A percentile compares a stretch with the other conserved stretches of the same genome.
phyloP scores from a whole-genome alignment of 2,113 vertebrate genomes.

The Nothobranchius furzeri region DNA sequence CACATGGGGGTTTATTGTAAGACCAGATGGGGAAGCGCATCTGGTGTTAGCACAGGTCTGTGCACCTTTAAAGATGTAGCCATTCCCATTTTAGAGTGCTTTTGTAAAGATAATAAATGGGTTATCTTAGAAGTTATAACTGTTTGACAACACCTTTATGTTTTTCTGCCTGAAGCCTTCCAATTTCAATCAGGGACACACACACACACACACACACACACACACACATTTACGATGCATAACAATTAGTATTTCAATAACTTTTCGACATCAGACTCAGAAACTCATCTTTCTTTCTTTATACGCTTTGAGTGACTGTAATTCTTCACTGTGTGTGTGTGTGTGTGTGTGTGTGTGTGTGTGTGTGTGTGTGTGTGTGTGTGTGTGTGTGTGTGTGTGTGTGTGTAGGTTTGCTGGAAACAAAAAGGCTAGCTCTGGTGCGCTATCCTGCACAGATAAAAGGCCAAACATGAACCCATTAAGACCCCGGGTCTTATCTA shows the following conservation, averaged over 20 bases:
- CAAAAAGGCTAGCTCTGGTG: conserved; percentile 33
- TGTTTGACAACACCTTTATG: too few relatives aligned
- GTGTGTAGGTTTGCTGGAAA: conserved; percentile 20
- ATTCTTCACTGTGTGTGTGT: background rate
- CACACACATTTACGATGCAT: background rate
- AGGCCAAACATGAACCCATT: conserved; percentile 70
- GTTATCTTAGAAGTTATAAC: too few relatives aligned
- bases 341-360: background rate
- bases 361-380: background rate
- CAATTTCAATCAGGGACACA: conserved; percentile 25
- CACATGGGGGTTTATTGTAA: background rate
- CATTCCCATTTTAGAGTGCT: too few relatives aligned
- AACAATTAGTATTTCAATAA: conserved; percentile 51
- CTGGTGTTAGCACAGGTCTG: background rate
- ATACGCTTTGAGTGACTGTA: background rate
- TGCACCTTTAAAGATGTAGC: too few relatives aligned
- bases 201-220: conserved; percentile 1
- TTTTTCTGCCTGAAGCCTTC: too few relatives aligned
- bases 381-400: conserved; percentile 1
- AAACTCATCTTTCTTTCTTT: conserved; percentile 2
- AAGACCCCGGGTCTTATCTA: conserved; percentile 70
- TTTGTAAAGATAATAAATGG: too few relatives aligned
- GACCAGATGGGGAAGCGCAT: background rate
- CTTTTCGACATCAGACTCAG: conserved; percentile 25
- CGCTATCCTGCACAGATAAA: conserved; percentile 47